Percentiles rank a stretch among this genome's conserved stretches.
Evolutionary conservation across 2,888 invertebrate species (phyloP).

Genomic region (Cantharis rufa): DNA sequence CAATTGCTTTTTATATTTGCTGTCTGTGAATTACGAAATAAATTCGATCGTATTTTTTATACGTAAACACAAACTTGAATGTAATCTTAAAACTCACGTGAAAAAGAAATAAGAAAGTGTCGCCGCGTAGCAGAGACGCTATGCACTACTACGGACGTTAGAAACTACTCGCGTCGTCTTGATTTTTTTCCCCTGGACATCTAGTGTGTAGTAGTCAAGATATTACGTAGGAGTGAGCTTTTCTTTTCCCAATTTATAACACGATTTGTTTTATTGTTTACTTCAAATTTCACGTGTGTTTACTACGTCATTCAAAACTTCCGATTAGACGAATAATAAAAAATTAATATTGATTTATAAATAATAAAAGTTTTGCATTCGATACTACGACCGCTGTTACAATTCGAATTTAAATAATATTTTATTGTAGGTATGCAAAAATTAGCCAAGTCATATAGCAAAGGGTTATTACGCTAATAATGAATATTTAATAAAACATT

Average conservation of each 20-base stretch:
- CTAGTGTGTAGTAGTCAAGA: conserved; percentile 54
- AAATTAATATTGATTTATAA: neutral
- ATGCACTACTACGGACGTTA: conserved; percentile 44
- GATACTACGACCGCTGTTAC: too few relatives aligned
- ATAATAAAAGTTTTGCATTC: too few relatives aligned
- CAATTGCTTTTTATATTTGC: neutral
- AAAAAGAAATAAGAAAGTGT: conserved; percentile 44
- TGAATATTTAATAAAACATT: neutral
- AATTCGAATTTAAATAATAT: neutral
- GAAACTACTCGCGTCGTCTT: conserved; percentile 38
- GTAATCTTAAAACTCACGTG: conserved; percentile 5
- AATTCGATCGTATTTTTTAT: neutral
- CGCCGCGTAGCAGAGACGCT: conserved; percentile 50
- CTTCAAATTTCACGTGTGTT: neutral
- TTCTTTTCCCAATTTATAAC: conserved; percentile 3
- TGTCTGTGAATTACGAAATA: neutral
- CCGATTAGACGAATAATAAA: neutral
- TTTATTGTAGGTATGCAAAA: neutral
- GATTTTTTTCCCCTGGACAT: conserved; percentile 46
- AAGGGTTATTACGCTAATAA: too few relatives aligned
- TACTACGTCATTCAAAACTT: neutral
- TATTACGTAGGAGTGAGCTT: conserved; percentile 31
- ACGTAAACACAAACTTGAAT: conserved; percentile 11
- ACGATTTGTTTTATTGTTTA: neutral
- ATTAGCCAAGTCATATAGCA: neutral